phyloP scores from a whole-genome alignment of 2,797 vertebrate species.

The Champsocephalus esox region DNA sequence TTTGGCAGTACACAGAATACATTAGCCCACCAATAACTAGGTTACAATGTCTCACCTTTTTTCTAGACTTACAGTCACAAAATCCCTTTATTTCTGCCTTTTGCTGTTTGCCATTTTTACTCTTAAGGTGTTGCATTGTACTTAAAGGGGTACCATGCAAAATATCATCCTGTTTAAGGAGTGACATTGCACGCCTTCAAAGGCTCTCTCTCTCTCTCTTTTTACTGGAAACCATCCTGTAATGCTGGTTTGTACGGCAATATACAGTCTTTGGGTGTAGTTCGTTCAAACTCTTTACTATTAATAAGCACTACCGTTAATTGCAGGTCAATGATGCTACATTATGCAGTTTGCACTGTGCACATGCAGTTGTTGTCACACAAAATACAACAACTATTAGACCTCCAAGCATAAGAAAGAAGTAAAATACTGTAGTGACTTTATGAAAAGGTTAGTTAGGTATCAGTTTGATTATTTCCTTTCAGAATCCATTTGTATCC shows the following conservation, averaged over 20 bases:
- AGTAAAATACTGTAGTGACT: constrained; percentile 1
- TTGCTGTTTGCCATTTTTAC: too few species aligned
- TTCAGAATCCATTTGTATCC: constrained; percentile 19
- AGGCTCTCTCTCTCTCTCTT: not conserved
- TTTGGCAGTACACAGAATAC: too few species aligned
- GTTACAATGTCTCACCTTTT: too few species aligned
- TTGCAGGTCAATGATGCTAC: constrained; percentile 8
- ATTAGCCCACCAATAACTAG: too few species aligned
- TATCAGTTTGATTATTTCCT: constrained; percentile 17
- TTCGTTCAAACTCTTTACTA: constrained; percentile 1
- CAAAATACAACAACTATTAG: not conserved
- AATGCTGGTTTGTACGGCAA: constrained; percentile 11
- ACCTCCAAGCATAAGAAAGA: not conserved
- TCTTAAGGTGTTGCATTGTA: too few species aligned
- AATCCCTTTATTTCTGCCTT: too few species aligned
- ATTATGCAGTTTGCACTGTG: constrained; percentile 16
- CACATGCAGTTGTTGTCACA: constrained; percentile 19
- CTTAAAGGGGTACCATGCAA: too few species aligned
- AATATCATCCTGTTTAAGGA: not conserved
- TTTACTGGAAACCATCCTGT: constrained; percentile 7
- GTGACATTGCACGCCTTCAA: not conserved
- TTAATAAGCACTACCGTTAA: constrained; percentile 17
- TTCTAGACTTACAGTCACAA: too few species aligned
- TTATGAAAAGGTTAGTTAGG: not conserved
- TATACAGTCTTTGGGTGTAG: not conserved